These are phyloP conservation scores for Mellivora capensis DNA, from an alignment of 2,113 vertebrate genomes.

Conservation along the genomic window DNA sequence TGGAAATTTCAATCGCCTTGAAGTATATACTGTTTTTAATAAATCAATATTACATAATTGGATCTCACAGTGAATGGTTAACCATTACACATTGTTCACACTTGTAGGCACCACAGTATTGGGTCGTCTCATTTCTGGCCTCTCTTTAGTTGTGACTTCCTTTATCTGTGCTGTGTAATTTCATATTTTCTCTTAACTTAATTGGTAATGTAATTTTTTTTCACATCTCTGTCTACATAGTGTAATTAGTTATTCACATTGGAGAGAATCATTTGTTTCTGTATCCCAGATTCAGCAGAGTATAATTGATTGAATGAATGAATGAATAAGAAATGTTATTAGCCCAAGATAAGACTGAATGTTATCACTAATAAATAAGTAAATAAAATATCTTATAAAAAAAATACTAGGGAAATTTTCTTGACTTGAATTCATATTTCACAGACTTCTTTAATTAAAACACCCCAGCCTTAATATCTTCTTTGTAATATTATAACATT, in stretches of 20 bases:
- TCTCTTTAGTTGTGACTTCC: neutral
- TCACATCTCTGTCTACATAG: neutral
- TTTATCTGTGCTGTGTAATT: neutral
- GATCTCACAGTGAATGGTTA: neutral
- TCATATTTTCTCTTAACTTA: neutral
- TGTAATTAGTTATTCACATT: neutral
- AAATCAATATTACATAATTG: neutral
- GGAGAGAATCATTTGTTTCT: neutral
- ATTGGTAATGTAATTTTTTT: neutral
- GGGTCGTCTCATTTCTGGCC: neutral
- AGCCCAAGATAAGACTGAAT: neutral
- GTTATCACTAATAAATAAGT: neutral
- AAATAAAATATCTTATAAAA: neutral
- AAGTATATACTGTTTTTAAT: constrained; percentile 23
- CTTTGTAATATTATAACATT: neutral
- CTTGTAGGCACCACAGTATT: neutral
- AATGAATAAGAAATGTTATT: neutral
- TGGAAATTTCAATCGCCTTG: neutral
- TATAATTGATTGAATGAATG: neutral
- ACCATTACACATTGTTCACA: neutral
- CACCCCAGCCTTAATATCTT: neutral
- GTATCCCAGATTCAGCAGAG: neutral
- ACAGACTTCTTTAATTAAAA: neutral
- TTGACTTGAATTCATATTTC: neutral
- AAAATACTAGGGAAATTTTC: neutral